phyloP scores from a whole-genome alignment of 1,140 invertebrate species.

The Eufriesea mexicana region DNA sequence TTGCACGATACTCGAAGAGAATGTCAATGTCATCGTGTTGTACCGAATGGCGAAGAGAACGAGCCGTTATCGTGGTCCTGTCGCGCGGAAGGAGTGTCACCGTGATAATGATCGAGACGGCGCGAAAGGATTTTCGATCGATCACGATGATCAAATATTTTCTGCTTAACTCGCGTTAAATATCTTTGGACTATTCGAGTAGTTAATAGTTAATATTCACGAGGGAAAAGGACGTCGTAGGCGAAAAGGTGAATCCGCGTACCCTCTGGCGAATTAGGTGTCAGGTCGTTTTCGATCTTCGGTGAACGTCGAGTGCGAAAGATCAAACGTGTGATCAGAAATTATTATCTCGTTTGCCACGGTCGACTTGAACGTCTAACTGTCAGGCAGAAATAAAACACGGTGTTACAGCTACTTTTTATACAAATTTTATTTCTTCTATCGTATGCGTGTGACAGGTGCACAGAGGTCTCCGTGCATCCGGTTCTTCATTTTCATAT shows the following conservation, averaged over 20 bases:
- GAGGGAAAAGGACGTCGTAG: constrained; percentile 8
- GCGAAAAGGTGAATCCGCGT: constrained; percentile 22
- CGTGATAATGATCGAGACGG: background rate
- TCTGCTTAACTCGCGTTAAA: background rate
- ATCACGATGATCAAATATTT: background rate
- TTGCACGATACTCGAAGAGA: constrained; percentile 36
- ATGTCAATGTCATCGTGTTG: constrained; percentile 46
- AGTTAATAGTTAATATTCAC: constrained; percentile 28
- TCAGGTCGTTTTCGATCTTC: background rate
- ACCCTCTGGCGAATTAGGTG: constrained; percentile 32
- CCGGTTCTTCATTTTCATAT: background rate
- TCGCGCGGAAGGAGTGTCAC: constrained; percentile 7
- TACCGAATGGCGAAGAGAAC: constrained; percentile 25
- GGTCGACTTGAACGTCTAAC: background rate
- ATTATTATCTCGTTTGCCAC: no score
- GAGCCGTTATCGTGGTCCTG: constrained; percentile 2
- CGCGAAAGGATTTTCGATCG: background rate
- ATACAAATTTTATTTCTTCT: constrained; percentile 41
- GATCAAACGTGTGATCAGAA: background rate
- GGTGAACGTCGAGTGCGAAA: background rate
- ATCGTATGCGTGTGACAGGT: constrained; percentile 3
- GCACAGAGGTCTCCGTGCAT: background rate
- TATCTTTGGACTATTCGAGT: no score
- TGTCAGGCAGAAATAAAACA: background rate
- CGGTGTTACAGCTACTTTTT: background rate